Conservation (phyloP, 2,113 vertebrate species). For the Smithornis capensis region DNA sequence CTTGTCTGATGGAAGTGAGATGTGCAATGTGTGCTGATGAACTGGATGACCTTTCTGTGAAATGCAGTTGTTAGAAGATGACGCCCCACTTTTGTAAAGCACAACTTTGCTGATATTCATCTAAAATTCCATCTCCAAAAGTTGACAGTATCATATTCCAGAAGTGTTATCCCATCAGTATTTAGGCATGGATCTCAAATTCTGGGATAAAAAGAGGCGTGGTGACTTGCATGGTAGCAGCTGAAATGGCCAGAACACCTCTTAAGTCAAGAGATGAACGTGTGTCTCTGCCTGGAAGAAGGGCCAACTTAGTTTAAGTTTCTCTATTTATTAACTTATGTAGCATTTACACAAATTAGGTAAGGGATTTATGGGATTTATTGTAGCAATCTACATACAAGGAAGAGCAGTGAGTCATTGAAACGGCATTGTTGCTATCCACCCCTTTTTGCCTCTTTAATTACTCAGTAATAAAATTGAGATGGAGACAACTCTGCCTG, state of each 20-base stretch:
- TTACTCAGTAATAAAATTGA: background rate
- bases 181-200: background rate
- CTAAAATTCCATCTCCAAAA: background rate
- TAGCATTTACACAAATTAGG: background rate
- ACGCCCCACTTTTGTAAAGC: background rate
- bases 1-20: background rate
- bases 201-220: background rate
- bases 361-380: constrained; percentile 42
- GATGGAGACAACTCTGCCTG: background rate
- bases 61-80: background rate
- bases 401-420: constrained; percentile 8
- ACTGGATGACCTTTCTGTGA: constrained; percentile 32
- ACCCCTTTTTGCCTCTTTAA: constrained; percentile 3
- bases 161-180: background rate
- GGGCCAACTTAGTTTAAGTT: background rate
- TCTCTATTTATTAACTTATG: background rate
- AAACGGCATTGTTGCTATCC: background rate
- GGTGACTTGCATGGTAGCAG: background rate
- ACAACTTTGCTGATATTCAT: background rate
- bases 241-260: background rate
- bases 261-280: background rate
- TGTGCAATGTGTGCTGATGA: background rate
- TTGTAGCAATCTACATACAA: background rate
- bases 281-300: background rate
- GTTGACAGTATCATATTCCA: rapidly evolving